Conservation (phyloP, 30 jellyfish, hydroid and myxozoan species). For the Pseudorhiza aurosa region DNA sequence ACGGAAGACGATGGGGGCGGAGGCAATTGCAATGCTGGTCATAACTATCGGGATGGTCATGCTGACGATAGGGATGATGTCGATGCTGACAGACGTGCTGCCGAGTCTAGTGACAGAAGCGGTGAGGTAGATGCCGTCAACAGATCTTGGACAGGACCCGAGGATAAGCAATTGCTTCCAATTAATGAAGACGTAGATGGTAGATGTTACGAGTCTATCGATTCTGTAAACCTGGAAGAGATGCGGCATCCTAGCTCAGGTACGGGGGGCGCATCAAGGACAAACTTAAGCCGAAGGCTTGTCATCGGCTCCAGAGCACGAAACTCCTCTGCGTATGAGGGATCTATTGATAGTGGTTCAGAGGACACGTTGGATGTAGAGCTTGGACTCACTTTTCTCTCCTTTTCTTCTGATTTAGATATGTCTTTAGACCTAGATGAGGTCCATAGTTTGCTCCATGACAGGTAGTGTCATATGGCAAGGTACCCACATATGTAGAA, state of each 20-base stretch:
- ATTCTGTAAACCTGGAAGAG: no score
- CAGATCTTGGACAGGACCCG: not conserved
- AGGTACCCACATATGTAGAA: no score
- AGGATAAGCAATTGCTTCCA: not conserved
- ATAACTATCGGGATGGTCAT: not conserved
- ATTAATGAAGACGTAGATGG: not conserved
- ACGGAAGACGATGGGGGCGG: not conserved
- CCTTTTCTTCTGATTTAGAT: slow-evolving; percentile 15
- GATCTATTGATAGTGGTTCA: not conserved
- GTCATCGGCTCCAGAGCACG: not conserved
- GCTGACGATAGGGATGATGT: not conserved
- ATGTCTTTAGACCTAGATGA: slow-evolving; percentile 11
- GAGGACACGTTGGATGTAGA: not conserved
- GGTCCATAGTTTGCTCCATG: no score
- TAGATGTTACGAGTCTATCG: no score
- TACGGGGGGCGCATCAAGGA: no score
- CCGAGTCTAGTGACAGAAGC: not conserved
- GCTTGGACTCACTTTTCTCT: not conserved
- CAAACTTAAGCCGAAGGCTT: slow-evolving; percentile 1
- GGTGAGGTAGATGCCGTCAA: not conserved
- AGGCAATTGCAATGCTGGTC: not conserved
- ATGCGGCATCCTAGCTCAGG: no score
- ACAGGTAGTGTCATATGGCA: no score
- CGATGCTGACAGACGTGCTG: not conserved
- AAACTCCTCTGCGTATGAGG: not conserved